Conservation (phyloP, 2,113 vertebrate genomes). For the Verasper variegatus region DNA sequence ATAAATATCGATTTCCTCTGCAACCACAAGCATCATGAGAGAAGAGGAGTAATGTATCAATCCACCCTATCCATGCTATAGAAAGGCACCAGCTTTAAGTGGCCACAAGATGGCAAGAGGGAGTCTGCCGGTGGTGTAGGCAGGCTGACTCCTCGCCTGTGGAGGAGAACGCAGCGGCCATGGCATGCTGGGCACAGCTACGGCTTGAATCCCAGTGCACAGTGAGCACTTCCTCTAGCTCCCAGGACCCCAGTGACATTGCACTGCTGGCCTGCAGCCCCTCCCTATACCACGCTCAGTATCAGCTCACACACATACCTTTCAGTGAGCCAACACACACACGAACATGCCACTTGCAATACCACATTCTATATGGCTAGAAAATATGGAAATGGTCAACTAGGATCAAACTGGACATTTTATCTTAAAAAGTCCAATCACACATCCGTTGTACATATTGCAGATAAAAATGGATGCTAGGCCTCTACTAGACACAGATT, state of each 20-base stretch:
- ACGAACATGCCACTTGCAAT: constrained; percentile 19
- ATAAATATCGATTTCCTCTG: background rate
- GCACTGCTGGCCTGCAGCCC: constrained; percentile 68
- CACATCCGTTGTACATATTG: constrained; percentile 18
- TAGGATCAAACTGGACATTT: constrained; percentile 23
- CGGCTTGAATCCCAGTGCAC: constrained; percentile 81
- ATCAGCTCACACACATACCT: constrained; percentile 71
- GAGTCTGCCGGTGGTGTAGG: constrained; percentile 61
- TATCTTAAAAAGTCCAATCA: constrained; percentile 19
- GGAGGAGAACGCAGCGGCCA: constrained; percentile 76
- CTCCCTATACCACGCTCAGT: constrained; percentile 66
- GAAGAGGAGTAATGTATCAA: background rate
- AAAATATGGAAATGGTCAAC: constrained; percentile 18
- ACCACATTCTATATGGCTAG: constrained; percentile 15
- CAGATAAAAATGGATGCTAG: constrained; percentile 35
- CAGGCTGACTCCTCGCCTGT: constrained; percentile 57
- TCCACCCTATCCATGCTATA: background rate
- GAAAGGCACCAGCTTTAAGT: constrained; percentile 31
- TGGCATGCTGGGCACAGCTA: constrained; percentile 82
- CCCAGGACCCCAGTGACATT: constrained; percentile 80
- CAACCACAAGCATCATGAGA: background rate
- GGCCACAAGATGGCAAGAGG: constrained; percentile 78
- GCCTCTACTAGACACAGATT: constrained; percentile 32
- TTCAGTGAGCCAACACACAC: constrained; percentile 66
- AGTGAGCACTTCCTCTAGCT: constrained; percentile 82